These are phyloP conservation scores for Planiliza haematocheilus DNA, from an alignment of 2,113 vertebrate species.

Conservation along the genomic window DNA sequence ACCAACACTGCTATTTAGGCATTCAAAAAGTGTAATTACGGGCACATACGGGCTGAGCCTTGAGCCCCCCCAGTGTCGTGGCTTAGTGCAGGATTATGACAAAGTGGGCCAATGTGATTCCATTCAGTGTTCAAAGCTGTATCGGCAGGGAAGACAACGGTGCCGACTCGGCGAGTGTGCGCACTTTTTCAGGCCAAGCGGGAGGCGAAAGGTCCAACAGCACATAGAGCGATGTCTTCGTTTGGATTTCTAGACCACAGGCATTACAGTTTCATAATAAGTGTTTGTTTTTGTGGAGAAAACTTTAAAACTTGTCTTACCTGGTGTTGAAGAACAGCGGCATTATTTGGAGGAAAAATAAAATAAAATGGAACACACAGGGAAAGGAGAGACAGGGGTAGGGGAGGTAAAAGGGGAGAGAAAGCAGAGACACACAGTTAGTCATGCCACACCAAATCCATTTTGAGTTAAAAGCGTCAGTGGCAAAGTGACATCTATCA, in stretches of 20 bases:
- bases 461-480: conserved; percentile 67
- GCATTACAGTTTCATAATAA: neutral
- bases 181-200: conserved; percentile 11
- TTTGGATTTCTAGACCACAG: neutral
- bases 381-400: conserved; percentile 4
- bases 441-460: conserved; percentile 54
- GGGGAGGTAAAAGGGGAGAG: conserved; percentile 8
- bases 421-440: conserved; percentile 63
- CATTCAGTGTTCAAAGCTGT: conserved; percentile 54
- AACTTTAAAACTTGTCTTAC: conserved; percentile 60
- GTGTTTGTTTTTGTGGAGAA: conserved; percentile 1
- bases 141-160: conserved; percentile 38
- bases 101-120: conserved; percentile 67
- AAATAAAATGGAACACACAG: conserved; percentile 17
- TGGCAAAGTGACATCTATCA: conserved; percentile 75
- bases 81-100: conserved; percentile 68
- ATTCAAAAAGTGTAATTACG: conserved; percentile 65
- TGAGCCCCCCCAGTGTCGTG: conserved; percentile 22
- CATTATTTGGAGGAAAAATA: conserved; percentile 16
- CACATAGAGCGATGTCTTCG: conserved; percentile 16
- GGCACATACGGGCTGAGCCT: conserved; percentile 60
- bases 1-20: conserved; percentile 55
- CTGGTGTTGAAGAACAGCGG: conserved; percentile 45
- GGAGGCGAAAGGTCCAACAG: conserved; percentile 26
- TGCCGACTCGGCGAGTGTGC: conserved; percentile 16